phyloP scores from a whole-genome alignment of 2,888 invertebrate species.

The Masnerella sp. region DNA sequence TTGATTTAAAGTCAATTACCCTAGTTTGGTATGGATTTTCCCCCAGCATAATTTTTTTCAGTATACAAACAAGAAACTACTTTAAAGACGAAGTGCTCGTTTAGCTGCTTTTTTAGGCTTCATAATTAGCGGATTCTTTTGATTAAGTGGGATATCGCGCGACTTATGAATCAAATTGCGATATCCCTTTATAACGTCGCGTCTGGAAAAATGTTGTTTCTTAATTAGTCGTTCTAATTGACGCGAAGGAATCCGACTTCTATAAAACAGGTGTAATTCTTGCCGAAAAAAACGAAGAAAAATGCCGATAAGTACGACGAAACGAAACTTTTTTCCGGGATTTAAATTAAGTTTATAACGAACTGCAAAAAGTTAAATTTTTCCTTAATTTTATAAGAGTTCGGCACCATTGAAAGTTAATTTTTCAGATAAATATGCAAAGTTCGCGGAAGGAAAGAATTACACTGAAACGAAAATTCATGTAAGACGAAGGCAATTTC shows the following conservation, averaged over 20 bases:
- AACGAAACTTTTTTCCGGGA: neutral
- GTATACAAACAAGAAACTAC: conserved; percentile 35
- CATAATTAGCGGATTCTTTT: conserved; percentile 38
- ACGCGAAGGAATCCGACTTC: neutral
- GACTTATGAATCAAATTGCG: conserved; percentile 28
- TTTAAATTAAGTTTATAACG: neutral
- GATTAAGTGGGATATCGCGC: conserved; percentile 5
- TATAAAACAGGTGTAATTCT: conserved; percentile 7
- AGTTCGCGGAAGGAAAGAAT: too few relatives aligned
- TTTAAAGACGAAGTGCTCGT: conserved; percentile 20
- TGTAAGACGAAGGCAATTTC: too few relatives aligned
- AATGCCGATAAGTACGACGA: conserved; percentile 1
- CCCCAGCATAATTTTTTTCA: conserved; percentile 24
- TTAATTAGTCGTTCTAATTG: conserved; percentile 22
- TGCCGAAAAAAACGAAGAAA: conserved; percentile 6
- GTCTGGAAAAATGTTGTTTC: conserved; percentile 13
- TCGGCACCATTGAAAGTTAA: too few relatives aligned
- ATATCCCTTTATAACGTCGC: conserved; percentile 20
- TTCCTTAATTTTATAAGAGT: too few relatives aligned
- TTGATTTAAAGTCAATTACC: conserved; percentile 49
- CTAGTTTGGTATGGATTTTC: conserved; percentile 39
- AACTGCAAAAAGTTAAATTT: too few relatives aligned
- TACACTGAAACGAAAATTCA: too few relatives aligned
- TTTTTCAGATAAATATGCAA: too few relatives aligned
- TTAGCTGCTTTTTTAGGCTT: conserved; percentile 6